Evolutionary conservation across 2,113 vertebrate genomes (phyloP).

Genomic region (Aptenodytes forsteri): DNA sequence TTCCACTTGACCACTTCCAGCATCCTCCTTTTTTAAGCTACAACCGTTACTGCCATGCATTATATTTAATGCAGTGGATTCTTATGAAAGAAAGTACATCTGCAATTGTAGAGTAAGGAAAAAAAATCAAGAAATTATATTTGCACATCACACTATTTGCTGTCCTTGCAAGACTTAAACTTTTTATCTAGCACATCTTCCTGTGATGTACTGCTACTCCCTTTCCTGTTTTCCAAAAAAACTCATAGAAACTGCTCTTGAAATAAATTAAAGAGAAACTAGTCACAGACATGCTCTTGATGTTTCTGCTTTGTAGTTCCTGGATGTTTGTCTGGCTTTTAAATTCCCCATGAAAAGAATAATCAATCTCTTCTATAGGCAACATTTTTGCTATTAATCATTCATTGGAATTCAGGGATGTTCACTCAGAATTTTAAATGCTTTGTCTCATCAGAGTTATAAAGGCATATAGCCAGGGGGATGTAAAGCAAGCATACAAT

Average conservation of each 20-base stretch:
- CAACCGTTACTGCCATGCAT: background rate
- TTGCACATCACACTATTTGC: background rate
- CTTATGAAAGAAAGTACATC: background rate
- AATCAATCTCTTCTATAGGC: background rate
- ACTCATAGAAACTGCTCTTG: background rate
- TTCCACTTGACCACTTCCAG: background rate
- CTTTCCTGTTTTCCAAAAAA: background rate
- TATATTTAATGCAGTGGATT: background rate
- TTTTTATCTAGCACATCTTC: background rate
- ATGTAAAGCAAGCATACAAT: background rate
- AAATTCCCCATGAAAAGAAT: background rate
- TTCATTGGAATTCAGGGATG: background rate
- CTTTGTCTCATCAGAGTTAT: background rate
- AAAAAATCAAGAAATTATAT: background rate
- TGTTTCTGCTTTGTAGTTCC: background rate
- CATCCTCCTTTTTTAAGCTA: background rate
- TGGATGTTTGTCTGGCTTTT: background rate
- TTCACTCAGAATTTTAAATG: slow-evolving; percentile 6
- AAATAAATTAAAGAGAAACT: background rate
- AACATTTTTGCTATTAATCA: background rate
- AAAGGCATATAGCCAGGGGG: background rate
- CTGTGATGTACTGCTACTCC: background rate
- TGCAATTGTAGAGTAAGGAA: background rate
- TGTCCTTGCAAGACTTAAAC: background rate
- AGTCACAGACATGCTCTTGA: background rate